phyloP scores from a whole-genome alignment of 2,113 vertebrate species.

The Lamprotornis superbus region DNA sequence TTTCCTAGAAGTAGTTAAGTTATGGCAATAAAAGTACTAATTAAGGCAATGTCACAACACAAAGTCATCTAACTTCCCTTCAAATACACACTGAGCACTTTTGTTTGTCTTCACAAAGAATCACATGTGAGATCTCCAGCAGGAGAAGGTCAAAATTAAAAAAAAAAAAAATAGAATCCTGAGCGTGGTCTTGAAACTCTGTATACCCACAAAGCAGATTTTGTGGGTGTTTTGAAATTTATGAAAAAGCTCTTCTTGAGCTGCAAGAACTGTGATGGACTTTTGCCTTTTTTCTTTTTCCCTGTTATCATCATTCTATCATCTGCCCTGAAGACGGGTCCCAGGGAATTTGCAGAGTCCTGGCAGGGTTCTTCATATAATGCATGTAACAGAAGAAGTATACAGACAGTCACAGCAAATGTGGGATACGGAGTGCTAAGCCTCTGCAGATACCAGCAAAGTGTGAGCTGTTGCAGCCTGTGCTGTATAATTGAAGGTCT shows the following conservation, averaged over 20 bases:
- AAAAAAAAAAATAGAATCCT: neutral
- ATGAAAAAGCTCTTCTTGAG: neutral
- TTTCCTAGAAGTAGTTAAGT: constrained; percentile 47
- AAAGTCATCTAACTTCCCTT: neutral
- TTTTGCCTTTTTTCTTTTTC: neutral
- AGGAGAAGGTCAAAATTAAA: neutral
- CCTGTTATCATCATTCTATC: neutral
- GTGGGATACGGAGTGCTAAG: neutral
- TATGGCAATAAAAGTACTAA: neutral
- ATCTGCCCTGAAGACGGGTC: neutral
- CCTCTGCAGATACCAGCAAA: neutral
- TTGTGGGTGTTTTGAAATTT: neutral
- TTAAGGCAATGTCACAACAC: neutral
- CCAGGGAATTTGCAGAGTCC: neutral
- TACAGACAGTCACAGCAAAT: neutral
- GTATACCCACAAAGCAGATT: neutral
- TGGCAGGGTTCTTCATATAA: neutral
- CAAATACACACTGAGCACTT: neutral
- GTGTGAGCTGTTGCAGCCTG: fast-evolving
- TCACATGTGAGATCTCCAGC: neutral
- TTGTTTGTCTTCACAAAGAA: neutral
- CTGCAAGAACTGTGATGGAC: neutral
- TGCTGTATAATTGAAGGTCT: neutral
- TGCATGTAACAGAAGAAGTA: fast-evolving
- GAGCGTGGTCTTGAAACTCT: neutral